Conservation (phyloP, 2,888 invertebrate species). For the Masnerella sp. region DNA sequence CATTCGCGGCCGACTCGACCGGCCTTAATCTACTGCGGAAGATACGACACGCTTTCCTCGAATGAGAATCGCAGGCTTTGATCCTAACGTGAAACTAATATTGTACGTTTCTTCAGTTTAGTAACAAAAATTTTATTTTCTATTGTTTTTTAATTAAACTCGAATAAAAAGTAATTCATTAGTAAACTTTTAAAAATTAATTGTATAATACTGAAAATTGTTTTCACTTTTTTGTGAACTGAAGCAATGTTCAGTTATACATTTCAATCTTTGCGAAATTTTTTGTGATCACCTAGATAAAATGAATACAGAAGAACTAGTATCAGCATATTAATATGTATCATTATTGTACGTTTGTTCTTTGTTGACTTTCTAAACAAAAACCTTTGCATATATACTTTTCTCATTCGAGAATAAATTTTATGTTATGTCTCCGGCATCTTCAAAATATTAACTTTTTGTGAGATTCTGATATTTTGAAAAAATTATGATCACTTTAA, state of each 20-base stretch:
- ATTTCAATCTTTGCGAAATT: too few relatives aligned
- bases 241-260: too few relatives aligned
- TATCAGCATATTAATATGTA: conserved; percentile 24
- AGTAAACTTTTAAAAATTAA: too few relatives aligned
- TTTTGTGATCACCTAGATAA: conserved; percentile 1
- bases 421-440: too few relatives aligned
- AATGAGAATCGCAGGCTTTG: conserved; percentile 27
- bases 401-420: not conserved
- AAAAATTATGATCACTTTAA: too few relatives aligned
- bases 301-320: conserved; percentile 4
- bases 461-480: too few relatives aligned
- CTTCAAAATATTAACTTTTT: too few relatives aligned
- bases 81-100: conserved; percentile 24
- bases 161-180: too few relatives aligned
- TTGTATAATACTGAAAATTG: too few relatives aligned
- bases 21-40: conserved; percentile 61
- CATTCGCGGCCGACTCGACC: conserved; percentile 57
- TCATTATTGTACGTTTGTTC: conserved; percentile 28
- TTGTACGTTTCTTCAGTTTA: not conserved
- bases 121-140: too few relatives aligned
- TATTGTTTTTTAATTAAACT: not conserved
- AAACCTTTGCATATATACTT: not conserved
- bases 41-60: conserved; percentile 54
- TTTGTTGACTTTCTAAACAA: conserved; percentile 11
- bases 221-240: too few relatives aligned